phyloP scores from a whole-genome alignment of 2,113 vertebrate species.

The Pituophis catenifer region DNA sequence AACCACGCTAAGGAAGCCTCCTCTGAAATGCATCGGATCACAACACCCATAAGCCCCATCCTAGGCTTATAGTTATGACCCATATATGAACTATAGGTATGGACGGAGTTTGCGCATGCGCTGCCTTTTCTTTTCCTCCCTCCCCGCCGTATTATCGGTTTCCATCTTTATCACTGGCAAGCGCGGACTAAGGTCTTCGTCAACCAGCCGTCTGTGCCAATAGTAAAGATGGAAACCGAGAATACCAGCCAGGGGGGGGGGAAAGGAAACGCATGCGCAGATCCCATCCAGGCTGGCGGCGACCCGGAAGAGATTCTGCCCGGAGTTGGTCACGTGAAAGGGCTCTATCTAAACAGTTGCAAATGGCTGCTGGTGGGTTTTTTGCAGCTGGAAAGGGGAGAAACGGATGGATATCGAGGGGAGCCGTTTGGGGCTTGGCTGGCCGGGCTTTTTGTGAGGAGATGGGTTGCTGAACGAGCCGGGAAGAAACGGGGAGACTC shows the following conservation, averaged over 20 bases:
- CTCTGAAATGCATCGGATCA: not conserved
- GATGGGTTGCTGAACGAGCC: not conserved
- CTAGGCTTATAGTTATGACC: not conserved
- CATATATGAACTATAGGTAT: not conserved
- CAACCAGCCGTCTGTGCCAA: not conserved
- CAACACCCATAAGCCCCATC: not conserved
- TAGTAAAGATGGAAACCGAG: not conserved
- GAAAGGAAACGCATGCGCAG: fast-evolving
- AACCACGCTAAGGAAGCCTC: not conserved
- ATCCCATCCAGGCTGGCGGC: too few relatives aligned
- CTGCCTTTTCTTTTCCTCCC: fast-evolving
- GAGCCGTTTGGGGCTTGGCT: too few relatives aligned
- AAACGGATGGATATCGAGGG: not conserved
- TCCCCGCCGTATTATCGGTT: too few relatives aligned
- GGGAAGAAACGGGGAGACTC: not conserved
- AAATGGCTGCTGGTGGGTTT: not conserved
- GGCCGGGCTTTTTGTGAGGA: too few relatives aligned
- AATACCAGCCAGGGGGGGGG: not conserved
- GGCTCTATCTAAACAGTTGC: not conserved
- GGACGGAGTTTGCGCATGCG: not conserved
- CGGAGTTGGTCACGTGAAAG: not conserved
- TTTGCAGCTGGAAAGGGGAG: not conserved
- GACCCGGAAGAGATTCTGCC: not conserved
- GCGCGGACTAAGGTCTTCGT: too few relatives aligned
- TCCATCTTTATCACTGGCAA: too few relatives aligned